Evolutionary conservation across 2,113 vertebrate species (phyloP).

Genomic region (Entosphenus tridentatus): DNA sequence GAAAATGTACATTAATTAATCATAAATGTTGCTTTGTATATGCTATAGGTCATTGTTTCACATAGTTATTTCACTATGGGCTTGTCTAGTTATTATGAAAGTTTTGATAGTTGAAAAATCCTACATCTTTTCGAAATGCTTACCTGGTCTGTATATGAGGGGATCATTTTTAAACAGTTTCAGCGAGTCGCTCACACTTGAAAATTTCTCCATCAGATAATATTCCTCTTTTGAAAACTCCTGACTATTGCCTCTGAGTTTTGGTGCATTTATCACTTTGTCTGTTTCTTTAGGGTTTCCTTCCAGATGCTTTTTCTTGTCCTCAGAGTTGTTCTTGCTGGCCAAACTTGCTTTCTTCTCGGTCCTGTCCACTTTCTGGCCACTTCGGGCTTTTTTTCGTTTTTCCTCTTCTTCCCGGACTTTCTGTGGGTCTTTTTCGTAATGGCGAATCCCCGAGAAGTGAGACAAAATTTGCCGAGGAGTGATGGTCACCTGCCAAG

Average conservation of each 20-base stretch:
- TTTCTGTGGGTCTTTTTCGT: conserved; percentile 69
- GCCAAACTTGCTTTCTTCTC: conserved; percentile 18
- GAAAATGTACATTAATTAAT: no score
- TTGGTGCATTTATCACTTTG: conserved; percentile 17
- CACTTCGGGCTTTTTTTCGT: conserved; percentile 30
- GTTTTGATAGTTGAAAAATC: no score
- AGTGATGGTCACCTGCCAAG: conserved; percentile 51
- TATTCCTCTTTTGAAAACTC: conserved; percentile 72
- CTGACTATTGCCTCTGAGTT: conserved; percentile 26
- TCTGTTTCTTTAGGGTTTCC: conserved; percentile 16
- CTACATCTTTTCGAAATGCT: conserved; percentile 13
- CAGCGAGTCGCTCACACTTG: conserved; percentile 49
- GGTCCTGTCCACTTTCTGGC: conserved; percentile 12
- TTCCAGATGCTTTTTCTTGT: conserved; percentile 18
- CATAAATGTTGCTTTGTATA: no score
- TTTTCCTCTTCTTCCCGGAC: conserved; percentile 48
- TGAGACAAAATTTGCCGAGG: conserved; percentile 65
- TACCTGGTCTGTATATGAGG: conserved; percentile 80
- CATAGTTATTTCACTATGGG: no score
- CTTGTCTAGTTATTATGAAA: no score
- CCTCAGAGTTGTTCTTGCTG: conserved; percentile 16
- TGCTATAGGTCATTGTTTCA: no score
- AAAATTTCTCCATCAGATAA: conserved; percentile 69
- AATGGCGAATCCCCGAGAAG: conserved; percentile 83
- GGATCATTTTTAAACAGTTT: conserved; percentile 83